Percentiles rank a stretch among this genome's conserved stretches.
These are phyloP conservation scores for Malurus leucopterus DNA, from an alignment of 2,797 vertebrate genomes.

Conservation along the genomic window DNA sequence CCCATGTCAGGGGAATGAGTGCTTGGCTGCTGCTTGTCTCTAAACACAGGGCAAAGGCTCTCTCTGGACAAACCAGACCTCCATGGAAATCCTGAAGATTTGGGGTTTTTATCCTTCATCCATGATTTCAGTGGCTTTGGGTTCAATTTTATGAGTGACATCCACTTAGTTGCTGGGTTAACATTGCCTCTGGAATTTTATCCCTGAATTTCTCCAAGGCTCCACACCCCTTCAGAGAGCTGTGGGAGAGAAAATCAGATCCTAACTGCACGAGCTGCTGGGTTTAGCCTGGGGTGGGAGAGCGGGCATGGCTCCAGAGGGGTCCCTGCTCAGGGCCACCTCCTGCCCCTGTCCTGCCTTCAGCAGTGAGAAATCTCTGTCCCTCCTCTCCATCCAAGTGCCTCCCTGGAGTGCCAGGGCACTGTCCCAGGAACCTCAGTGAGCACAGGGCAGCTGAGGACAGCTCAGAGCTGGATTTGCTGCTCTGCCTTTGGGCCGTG, in stretches of 20 bases:
- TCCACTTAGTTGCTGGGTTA: neutral
- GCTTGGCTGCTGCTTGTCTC: neutral
- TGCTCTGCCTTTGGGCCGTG: neutral
- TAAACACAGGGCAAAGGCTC: neutral
- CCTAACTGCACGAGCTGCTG: fast-evolving
- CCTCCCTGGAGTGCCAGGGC: neutral
- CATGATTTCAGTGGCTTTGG: neutral
- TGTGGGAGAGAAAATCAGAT: neutral
- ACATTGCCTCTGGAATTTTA: neutral
- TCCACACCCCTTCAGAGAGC: neutral
- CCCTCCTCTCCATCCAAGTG: neutral
- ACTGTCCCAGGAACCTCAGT: neutral
- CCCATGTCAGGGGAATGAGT: neutral
- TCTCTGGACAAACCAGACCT: neutral
- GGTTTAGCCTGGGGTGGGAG: neutral
- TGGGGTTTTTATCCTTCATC: neutral
- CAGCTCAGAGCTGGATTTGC: neutral
- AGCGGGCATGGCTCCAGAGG: neutral
- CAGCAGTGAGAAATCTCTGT: neutral
- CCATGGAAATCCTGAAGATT: neutral
- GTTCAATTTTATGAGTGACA: neutral
- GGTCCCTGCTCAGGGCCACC: neutral
- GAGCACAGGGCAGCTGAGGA: neutral
- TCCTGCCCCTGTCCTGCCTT: neutral
- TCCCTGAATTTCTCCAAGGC: neutral